Evolutionary conservation across 2,888 invertebrate species (phyloP).

Genomic region (Rhamphomyia laevipes): DNA sequence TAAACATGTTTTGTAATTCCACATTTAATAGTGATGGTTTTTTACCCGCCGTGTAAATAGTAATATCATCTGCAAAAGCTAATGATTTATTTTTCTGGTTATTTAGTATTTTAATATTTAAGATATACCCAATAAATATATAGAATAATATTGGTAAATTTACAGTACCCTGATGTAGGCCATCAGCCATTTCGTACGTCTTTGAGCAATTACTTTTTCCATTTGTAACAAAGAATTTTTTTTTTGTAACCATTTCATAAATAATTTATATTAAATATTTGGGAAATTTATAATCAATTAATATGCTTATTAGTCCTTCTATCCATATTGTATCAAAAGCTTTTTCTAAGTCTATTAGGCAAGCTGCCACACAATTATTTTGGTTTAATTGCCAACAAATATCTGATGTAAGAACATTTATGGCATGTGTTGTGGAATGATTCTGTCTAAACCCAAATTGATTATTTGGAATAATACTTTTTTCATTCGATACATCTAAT

Average conservation of each 20-base stretch:
- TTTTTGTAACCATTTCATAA: neutral
- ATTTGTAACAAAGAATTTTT: too few species aligned
- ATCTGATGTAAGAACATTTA: too few species aligned
- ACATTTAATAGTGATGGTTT: neutral
- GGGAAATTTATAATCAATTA: neutral
- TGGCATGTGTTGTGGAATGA: too few species aligned
- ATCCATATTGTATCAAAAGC: neutral
- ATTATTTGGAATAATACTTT: too few species aligned
- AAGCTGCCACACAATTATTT: too few species aligned
- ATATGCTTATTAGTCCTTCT: neutral
- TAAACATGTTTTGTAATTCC: neutral
- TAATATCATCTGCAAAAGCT: neutral
- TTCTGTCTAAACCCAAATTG: too few species aligned
- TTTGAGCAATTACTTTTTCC: neutral
- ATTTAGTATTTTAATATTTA: neutral
- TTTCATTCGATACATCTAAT: too few species aligned
- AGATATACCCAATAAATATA: neutral
- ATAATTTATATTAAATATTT: neutral
- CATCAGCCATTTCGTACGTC: neutral
- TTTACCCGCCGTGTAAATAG: neutral
- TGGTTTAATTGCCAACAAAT: too few species aligned
- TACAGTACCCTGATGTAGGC: neutral
- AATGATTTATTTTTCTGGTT: neutral
- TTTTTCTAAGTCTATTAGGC: neutral
- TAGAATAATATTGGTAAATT: neutral